Base-by-base conservation (phyloP, 1,140 invertebrate genomes). In the Proales similis region DNA sequence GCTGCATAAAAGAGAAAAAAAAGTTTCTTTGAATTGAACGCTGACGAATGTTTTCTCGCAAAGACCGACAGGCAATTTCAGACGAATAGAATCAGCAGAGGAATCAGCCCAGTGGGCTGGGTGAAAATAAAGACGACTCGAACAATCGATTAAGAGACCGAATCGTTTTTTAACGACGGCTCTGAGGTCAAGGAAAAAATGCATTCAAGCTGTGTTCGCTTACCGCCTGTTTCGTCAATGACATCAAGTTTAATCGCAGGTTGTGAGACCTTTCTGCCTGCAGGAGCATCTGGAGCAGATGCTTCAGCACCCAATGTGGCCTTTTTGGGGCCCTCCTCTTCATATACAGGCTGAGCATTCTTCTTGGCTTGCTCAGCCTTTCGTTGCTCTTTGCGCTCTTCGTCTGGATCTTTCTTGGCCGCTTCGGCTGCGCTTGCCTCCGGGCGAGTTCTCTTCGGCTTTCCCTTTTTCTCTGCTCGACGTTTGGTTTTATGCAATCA, bases 241-340 rank as follows among this genome's bases (percentile, higher is more conserved):
- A 61, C 42, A 61, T 61, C 57, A n/a, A 61, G 29, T 33, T 61
- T 61, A 22, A 57, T 57, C 3, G 51, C 51, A 42, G 51, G 51
- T 36, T 57, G 51, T 17, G 51, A 57, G 17, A 42, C 45, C n/a
- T 57, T 57, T 3, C 51, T 26, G 9, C 51, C 45, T 22, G 36
- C 51, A 29, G 51, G 51, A 24, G 12, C 48, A 9, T 19, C 42
- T 32, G 51, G 19, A 5, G 14, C 45, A 19, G 51, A 46, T 3
- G 33, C 57, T 24, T 45, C 26, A 19, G 26, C 24, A 14, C 14
- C 24, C 49, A 48, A 1, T 9, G 22, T 36, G 61, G 29, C 42
- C 61, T n/a, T 19, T 17, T 9, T n/a, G 2, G 61, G 61, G 30
- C 61, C 61, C 29, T 63, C 61, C 32, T 47, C 46, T 32, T 63